Percentiles rank a stretch among this genome's conserved stretches.
Evolutionary conservation across 2,888 invertebrate species (phyloP).

Genomic region (Chymomyza caudatula): DNA sequence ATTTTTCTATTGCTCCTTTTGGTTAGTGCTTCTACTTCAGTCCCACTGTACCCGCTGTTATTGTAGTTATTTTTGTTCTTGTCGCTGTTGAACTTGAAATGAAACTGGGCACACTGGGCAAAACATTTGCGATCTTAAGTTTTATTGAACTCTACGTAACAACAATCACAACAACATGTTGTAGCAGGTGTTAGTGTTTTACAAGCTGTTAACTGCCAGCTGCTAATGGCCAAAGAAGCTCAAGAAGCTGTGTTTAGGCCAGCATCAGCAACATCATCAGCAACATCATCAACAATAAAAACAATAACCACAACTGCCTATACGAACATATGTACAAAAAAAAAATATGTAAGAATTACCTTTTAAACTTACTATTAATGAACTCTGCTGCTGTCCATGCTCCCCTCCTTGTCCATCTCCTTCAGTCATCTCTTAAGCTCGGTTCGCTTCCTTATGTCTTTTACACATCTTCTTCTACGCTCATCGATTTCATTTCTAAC

Average conservation of each 20-base stretch:
- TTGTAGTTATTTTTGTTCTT: conserved; percentile 22
- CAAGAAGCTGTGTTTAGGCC: neutral
- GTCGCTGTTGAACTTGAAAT: conserved; percentile 11
- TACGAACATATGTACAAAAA: neutral
- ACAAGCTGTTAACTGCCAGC: conserved; percentile 68
- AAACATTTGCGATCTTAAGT: conserved; percentile 31
- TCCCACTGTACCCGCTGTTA: conserved; percentile 8
- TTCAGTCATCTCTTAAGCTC: neutral
- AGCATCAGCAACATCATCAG: conserved; percentile 3
- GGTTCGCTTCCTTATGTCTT: neutral
- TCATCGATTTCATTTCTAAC: conserved; percentile 48
- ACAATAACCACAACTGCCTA: conserved; percentile 5
- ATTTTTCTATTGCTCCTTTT: conserved; percentile 65
- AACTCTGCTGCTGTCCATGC: neutral
- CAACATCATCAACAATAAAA: conserved; percentile 7
- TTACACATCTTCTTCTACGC: conserved; percentile 25
- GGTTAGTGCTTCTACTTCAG: conserved; percentile 21
- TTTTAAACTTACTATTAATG: neutral
- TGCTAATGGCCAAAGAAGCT: conserved; percentile 46
- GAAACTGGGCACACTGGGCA: neutral
- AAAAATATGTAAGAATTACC: neutral
- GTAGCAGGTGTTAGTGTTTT: conserved; percentile 68
- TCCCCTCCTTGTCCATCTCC: neutral
- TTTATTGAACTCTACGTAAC: conserved; percentile 58
- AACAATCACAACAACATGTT: conserved; percentile 14